Conservation (phyloP, 2,113 vertebrate genomes). For the Clarias gariepinus region DNA sequence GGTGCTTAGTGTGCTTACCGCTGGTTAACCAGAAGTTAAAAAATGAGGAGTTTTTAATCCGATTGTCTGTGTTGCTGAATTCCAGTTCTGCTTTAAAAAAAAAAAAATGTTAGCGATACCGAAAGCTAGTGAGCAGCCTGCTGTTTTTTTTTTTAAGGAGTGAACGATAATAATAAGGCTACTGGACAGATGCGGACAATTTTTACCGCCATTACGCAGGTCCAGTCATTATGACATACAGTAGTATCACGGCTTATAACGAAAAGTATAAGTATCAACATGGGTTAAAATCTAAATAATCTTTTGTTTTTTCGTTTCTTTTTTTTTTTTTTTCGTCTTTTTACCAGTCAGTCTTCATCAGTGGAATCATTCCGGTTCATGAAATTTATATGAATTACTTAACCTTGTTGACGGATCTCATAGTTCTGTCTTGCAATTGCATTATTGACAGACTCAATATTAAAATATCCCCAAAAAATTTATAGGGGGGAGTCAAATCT, state of each 20-base stretch:
- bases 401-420: neutral
- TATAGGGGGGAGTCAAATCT: neutral
- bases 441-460: neutral
- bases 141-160: neutral
- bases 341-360: neutral
- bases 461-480: too few species aligned
- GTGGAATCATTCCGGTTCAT: neutral
- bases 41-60: neutral
- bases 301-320: neutral
- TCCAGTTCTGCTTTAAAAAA: neutral
- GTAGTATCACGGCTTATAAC: neutral
- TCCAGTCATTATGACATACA: neutral
- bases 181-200: neutral
- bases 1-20: neutral
- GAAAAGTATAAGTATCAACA: neutral
- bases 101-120: too few species aligned
- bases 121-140: neutral
- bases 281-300: neutral
- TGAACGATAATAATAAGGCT: neutral
- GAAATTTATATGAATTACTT: neutral
- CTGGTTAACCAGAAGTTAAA: neutral
- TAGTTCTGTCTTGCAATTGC: neutral
- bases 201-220: neutral
- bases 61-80: neutral
- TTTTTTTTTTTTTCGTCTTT: neutral